Evolutionary conservation across 2,888 invertebrate species (phyloP).

Genomic region (Drosophila imparisetae): DNA sequence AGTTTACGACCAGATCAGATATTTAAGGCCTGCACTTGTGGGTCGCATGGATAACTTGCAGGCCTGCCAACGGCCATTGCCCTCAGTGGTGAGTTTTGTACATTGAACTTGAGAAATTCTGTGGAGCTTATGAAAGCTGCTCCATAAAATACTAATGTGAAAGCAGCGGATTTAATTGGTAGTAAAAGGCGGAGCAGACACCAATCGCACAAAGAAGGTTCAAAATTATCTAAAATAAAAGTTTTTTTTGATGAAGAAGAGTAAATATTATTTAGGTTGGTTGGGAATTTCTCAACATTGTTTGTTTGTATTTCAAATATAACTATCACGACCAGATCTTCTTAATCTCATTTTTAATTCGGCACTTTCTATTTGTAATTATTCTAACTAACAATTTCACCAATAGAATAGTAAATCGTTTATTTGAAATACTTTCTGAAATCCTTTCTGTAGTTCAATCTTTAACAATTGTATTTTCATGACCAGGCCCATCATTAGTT

Average conservation of each 20-base stretch:
- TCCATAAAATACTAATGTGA: not conserved
- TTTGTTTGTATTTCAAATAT: not conserved
- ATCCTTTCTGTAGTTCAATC: not conserved
- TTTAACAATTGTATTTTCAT: constrained; percentile 1
- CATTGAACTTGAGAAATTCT: constrained; percentile 58
- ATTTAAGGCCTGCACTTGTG: constrained; percentile 50
- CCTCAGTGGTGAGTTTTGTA: constrained; percentile 34
- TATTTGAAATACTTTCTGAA: not conserved
- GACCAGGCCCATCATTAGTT: constrained; percentile 10
- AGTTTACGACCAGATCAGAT: constrained; percentile 49
- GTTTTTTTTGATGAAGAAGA: not conserved
- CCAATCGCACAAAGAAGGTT: not conserved
- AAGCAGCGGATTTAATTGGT: not conserved
- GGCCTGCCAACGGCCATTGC: constrained; percentile 43
- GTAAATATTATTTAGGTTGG: not conserved
- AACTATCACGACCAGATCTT: not conserved
- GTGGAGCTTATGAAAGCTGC: constrained; percentile 20
- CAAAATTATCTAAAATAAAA: not conserved
- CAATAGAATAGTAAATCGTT: not conserved
- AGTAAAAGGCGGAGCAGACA: not conserved
- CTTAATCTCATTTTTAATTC: not conserved
- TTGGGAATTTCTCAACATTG: not conserved
- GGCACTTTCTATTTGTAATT: not conserved
- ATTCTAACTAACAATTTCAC: not conserved
- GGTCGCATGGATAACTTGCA: constrained; percentile 45